phyloP scores from a whole-genome alignment of 2,888 invertebrate genomes.

The Hyposoter dolosus region DNA sequence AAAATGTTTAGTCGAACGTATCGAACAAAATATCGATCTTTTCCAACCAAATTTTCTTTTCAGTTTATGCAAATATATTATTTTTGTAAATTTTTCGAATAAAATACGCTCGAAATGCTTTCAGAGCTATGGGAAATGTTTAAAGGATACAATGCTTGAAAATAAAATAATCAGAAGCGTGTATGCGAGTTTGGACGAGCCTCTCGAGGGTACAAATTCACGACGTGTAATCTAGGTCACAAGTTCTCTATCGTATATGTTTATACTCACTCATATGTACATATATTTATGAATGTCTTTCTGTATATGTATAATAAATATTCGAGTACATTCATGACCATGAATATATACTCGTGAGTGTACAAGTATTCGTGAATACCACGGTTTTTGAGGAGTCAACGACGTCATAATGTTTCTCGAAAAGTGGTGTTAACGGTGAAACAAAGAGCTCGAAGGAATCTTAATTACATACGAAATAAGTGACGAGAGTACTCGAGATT shows the following conservation, averaged over 20 bases:
- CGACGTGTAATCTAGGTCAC: constrained; percentile 9
- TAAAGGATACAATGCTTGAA: background rate
- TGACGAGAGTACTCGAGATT: constrained; percentile 32
- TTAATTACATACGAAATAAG: constrained; percentile 64
- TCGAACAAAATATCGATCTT: too few relatives aligned
- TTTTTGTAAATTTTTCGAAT: background rate
- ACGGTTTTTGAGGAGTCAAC: background rate
- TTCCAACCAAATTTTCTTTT: too few relatives aligned
- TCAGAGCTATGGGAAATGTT: background rate
- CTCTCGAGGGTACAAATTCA: constrained; percentile 11
- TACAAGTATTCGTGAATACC: background rate
- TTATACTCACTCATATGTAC: background rate
- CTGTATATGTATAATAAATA: constrained; percentile 14
- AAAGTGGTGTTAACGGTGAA: constrained; percentile 19
- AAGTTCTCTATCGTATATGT: background rate
- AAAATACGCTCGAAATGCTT: background rate
- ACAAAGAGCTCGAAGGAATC: constrained; percentile 40
- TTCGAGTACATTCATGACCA: background rate
- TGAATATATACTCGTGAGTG: background rate
- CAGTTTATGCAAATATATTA: background rate
- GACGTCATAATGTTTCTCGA: constrained; percentile 43
- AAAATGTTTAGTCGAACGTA: too few relatives aligned
- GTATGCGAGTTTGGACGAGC: constrained; percentile 29
- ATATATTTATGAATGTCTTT: constrained; percentile 5
- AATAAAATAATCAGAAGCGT: constrained; percentile 8